A percentile compares a stretch with the other conserved stretches of the same genome.
These are phyloP conservation scores for Actenoides hombroni DNA, from an alignment of 2,113 vertebrate genomes.

Conservation along the genomic window DNA sequence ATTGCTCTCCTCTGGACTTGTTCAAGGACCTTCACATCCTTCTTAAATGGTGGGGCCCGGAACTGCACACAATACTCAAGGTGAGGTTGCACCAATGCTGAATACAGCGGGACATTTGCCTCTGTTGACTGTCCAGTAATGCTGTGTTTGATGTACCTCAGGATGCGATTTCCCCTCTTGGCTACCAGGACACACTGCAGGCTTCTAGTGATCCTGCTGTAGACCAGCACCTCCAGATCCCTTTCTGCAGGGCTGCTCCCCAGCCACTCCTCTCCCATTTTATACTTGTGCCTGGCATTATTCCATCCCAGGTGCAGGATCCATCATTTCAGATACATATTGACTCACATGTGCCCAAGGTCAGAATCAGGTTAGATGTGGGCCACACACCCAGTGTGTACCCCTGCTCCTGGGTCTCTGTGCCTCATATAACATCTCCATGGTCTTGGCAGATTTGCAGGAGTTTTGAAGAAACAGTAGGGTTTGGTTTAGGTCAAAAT, in stretches of 20 bases:
- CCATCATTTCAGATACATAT: not conserved
- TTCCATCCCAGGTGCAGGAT: not conserved
- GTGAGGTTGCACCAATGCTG: too few species aligned
- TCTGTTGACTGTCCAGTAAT: too few species aligned
- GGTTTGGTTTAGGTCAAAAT: not conserved
- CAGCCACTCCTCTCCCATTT: not conserved
- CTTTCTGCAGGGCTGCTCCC: not conserved
- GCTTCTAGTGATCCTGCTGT: not conserved
- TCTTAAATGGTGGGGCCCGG: too few species aligned
- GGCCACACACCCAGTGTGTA: not conserved
- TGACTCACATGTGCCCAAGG: accelerated
- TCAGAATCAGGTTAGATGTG: not conserved
- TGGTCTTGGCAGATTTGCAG: accelerated
- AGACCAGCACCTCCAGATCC: not conserved
- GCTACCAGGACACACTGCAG: not conserved
- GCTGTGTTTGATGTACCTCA: not conserved
- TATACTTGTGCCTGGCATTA: not conserved
- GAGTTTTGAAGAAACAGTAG: not conserved
- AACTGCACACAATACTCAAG: too few species aligned
- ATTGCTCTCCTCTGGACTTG: too few species aligned
- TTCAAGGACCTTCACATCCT: too few species aligned
- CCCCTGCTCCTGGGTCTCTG: not conserved
- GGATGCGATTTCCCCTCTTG: not conserved
- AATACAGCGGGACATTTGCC: too few species aligned
- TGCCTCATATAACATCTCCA: not conserved